These are phyloP conservation scores for Agapetus fuscipes DNA, from an alignment of 2,888 invertebrate genomes.

Conservation along the genomic window DNA sequence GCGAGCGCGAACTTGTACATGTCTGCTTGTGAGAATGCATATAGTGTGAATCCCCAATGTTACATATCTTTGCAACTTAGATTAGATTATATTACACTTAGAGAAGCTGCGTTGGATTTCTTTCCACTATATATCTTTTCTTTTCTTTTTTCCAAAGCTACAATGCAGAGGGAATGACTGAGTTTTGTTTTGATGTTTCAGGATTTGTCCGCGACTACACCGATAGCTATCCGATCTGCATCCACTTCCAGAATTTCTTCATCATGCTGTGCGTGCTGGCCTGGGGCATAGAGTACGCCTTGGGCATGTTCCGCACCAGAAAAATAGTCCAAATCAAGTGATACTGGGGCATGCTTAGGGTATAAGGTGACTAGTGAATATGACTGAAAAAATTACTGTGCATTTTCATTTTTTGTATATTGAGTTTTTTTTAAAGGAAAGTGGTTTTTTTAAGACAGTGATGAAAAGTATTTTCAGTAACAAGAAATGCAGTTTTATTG, in stretches of 20 bases:
- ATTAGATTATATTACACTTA: no score
- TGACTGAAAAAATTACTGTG: neutral
- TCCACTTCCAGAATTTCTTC: slow-evolving; percentile 61
- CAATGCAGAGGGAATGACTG: slow-evolving; percentile 13
- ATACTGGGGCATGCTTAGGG: slow-evolving; percentile 6
- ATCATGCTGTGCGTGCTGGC: slow-evolving; percentile 59
- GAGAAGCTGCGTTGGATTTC: neutral
- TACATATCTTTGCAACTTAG: no score
- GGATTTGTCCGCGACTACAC: slow-evolving; percentile 62
- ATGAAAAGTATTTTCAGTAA: no score
- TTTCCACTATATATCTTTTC: slow-evolving; percentile 2
- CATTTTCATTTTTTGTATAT: no score
- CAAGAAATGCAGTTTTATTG: no score
- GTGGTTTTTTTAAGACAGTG: no score
- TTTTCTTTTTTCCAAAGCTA: slow-evolving; percentile 8
- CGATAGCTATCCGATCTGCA: slow-evolving; percentile 56
- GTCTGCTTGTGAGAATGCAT: no score
- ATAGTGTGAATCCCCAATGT: no score
- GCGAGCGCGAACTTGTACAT: no score
- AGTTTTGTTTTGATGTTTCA: no score
- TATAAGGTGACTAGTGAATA: slow-evolving; percentile 6
- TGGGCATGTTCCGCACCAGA: slow-evolving; percentile 36
- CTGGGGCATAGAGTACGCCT: slow-evolving; percentile 56
- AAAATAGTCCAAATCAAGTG: slow-evolving; percentile 40
- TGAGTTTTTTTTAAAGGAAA: no score